Conservation (phyloP, 1,140 invertebrate genomes). For the Pogonus chalceus region DNA sequence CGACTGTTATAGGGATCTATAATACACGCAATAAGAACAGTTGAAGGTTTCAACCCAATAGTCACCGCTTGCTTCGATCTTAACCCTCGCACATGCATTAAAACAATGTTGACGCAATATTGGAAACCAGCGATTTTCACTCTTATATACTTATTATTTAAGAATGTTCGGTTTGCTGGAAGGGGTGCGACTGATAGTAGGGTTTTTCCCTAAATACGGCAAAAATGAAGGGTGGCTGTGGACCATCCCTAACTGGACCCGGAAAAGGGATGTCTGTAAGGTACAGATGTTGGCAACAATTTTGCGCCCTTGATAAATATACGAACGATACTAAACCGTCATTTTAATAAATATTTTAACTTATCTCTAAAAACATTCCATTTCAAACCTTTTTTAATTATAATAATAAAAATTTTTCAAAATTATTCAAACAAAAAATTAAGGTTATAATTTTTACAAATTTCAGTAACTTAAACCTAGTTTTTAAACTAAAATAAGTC, state of each 20-base stretch:
- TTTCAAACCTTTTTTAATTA: no score
- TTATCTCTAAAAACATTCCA: neutral
- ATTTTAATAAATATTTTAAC: neutral
- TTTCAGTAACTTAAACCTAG: no score
- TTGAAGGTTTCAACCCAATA: neutral
- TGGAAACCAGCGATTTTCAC: neutral
- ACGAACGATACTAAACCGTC: neutral
- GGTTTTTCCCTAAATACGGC: slow-evolving; percentile 4
- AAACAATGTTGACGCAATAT: neutral
- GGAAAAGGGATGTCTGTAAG: neutral
- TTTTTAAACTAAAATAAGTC: no score
- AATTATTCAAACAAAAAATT: no score
- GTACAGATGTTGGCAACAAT: neutral
- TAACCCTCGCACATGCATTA: neutral
- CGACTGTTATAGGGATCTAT: neutral
- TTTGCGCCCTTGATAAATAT: neutral
- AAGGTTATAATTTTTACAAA: no score
- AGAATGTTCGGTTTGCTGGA: neutral
- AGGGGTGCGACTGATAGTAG: neutral
- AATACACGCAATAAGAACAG: neutral
- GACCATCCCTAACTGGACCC: neutral
- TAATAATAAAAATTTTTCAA: no score
- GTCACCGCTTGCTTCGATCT: neutral
- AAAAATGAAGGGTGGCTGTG: slow-evolving; percentile 2
- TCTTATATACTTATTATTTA: neutral